These are phyloP conservation scores for Metridium senile DNA, from an alignment of 92 coral and sea anemone genomes.

Conservation along the genomic window DNA sequence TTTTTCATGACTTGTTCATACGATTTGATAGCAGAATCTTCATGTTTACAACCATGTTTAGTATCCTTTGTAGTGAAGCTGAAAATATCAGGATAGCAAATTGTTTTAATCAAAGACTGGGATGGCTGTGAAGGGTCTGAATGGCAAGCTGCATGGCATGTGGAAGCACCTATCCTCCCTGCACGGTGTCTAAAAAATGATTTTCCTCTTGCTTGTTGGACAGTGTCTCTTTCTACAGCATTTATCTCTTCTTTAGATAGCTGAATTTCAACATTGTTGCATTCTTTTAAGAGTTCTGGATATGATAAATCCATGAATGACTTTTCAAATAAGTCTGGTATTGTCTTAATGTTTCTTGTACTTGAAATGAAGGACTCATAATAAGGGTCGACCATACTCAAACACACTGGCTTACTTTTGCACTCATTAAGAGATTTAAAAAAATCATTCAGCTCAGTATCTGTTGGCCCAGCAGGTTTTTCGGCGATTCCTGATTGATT, in stretches of 20 bases:
- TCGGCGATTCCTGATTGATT: not conserved
- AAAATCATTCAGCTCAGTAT: constrained; percentile 25
- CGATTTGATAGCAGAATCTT: constrained; percentile 23
- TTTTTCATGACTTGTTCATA: constrained; percentile 7
- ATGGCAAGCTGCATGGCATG: constrained; percentile 31
- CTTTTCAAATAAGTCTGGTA: constrained; percentile 19
- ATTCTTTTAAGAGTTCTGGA: constrained; percentile 30
- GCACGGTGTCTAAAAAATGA: constrained; percentile 60
- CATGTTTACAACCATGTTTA: constrained; percentile 42
- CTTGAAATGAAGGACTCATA: constrained; percentile 15
- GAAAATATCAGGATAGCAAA: constrained; percentile 43
- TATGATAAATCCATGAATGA: constrained; percentile 25
- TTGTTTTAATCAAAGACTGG: constrained; percentile 27
- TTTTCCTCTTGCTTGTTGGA: constrained; percentile 44
- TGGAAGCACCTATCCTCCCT: constrained; percentile 46
- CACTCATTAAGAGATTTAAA: constrained; percentile 36
- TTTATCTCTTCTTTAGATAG: constrained; percentile 42
- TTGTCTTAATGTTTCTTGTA: constrained; percentile 1
- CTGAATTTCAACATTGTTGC: constrained; percentile 27
- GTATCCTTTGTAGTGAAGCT: constrained; percentile 20
- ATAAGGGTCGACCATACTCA: constrained; percentile 20
- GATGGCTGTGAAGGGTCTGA: constrained; percentile 25
- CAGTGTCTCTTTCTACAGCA: constrained; percentile 40
- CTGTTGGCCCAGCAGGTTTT: not conserved
- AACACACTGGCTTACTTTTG: constrained; percentile 37